Conservation (phyloP, 2,888 invertebrate species). For the Helicoverpa assulta region DNA sequence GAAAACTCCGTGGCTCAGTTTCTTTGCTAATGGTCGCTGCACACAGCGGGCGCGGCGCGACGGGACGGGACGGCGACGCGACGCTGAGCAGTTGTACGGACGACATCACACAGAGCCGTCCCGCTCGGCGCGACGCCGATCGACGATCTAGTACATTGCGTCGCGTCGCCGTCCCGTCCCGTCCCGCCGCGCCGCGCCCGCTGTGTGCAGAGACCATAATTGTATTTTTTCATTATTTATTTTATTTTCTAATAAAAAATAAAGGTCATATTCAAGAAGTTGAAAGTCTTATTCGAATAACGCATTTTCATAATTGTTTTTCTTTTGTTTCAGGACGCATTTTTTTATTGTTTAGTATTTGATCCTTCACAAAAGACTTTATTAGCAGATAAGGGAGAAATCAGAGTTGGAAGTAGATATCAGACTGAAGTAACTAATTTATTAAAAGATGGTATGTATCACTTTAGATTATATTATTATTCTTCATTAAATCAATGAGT, state of each 20-base stretch:
- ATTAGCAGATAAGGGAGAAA: conserved; percentile 99
- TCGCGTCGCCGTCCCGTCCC: too few relatives aligned
- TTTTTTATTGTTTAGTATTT: conserved; percentile 99
- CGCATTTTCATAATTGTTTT: conserved; percentile 47
- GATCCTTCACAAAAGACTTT: conserved; percentile 99
- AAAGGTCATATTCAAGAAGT: conserved; percentile 8
- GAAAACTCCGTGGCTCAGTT: background rate
- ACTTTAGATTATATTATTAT: background rate
- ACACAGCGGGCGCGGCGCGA: too few relatives aligned
- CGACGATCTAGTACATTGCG: too few relatives aligned
- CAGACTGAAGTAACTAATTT: conserved; percentile 97
- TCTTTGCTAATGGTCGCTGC: too few relatives aligned
- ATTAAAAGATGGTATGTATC: conserved; percentile 93
- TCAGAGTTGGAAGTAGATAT: conserved; percentile 97
- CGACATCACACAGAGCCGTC: too few relatives aligned
- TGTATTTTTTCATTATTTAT: background rate
- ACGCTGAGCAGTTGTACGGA: too few relatives aligned
- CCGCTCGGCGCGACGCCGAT: too few relatives aligned
- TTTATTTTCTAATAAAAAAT: too few relatives aligned
- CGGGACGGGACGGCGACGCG: too few relatives aligned
- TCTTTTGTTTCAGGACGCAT: conserved; percentile 95
- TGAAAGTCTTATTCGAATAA: conserved; percentile 31
- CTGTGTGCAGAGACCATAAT: too few relatives aligned
- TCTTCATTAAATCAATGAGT: background rate
- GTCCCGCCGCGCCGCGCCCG: too few relatives aligned